These are phyloP conservation scores for Eremobia ochroleuca DNA, from an alignment of 2,888 invertebrate species.

Conservation along the genomic window DNA sequence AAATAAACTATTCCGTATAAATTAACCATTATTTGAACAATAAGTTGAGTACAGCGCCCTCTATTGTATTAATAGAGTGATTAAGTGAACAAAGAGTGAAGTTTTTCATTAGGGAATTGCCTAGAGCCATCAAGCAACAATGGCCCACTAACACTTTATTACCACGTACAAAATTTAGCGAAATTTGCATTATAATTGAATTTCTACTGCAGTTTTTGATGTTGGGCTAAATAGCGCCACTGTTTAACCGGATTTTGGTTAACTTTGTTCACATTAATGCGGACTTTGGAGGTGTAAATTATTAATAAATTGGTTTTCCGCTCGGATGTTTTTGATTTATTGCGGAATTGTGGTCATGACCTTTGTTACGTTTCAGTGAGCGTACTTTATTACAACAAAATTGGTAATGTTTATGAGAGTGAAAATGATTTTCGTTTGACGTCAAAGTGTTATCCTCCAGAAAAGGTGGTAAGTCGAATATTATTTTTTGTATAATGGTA, in stretches of 20 bases:
- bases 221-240: conserved; percentile 25
- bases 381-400: neutral
- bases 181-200: conserved; percentile 61
- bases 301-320: conserved; percentile 24
- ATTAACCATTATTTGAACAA: conserved; percentile 55
- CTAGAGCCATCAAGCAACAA: conserved; percentile 59
- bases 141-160: conserved; percentile 49
- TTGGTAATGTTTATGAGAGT: neutral
- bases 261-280: conserved; percentile 20
- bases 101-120: conserved; percentile 67
- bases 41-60: conserved; percentile 62
- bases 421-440: neutral
- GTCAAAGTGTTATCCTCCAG: neutral
- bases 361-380: conserved; percentile 9
- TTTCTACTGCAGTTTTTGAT: conserved; percentile 51
- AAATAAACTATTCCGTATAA: conserved; percentile 41
- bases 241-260: conserved; percentile 12
- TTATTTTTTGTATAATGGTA: neutral
- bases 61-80: conserved; percentile 68
- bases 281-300: conserved; percentile 29
- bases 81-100: conserved; percentile 67
- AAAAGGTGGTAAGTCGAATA: no score
- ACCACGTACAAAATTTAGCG: conserved; percentile 39
- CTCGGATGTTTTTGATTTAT: conserved; percentile 24
- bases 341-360: conserved; percentile 18